phyloP scores from a whole-genome alignment of 1,140 invertebrate species.

The Vanessa atalanta region DNA sequence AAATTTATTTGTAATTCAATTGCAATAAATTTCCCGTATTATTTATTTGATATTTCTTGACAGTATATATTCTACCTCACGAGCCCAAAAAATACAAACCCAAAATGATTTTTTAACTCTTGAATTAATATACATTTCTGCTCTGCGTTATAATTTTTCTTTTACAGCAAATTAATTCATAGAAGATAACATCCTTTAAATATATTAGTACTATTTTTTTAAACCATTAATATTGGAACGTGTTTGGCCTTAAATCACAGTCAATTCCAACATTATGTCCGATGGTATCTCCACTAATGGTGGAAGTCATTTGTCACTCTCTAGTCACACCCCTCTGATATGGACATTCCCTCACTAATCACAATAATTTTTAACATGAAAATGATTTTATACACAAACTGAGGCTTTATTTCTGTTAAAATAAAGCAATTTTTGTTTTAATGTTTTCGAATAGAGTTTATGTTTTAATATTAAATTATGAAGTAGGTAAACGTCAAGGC shows the following conservation, averaged over 20 bases:
- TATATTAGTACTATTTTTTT: background rate
- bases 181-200: background rate
- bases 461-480: no score
- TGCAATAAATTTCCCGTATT: no score
- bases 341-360: constrained; percentile 9
- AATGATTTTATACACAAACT: constrained; percentile 24
- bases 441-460: background rate
- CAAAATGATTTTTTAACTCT: no score
- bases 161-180: background rate
- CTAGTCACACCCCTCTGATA: constrained; percentile 41
- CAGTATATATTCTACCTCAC: no score
- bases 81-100: no score
- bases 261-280: constrained; percentile 19
- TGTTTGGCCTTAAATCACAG: constrained; percentile 10
- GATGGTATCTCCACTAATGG: constrained; percentile 43
- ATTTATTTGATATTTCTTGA: no score
- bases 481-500: no score
- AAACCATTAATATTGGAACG: constrained; percentile 1
- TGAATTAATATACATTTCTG: no score
- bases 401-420: background rate
- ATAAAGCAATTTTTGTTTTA: background rate
- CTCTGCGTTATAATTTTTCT: no score
- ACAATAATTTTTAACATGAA: constrained; percentile 24
- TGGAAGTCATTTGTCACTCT: constrained; percentile 51
- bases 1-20: no score